phyloP scores from a whole-genome alignment of 2,797 vertebrate species.

The Galagoides demidoff region DNA sequence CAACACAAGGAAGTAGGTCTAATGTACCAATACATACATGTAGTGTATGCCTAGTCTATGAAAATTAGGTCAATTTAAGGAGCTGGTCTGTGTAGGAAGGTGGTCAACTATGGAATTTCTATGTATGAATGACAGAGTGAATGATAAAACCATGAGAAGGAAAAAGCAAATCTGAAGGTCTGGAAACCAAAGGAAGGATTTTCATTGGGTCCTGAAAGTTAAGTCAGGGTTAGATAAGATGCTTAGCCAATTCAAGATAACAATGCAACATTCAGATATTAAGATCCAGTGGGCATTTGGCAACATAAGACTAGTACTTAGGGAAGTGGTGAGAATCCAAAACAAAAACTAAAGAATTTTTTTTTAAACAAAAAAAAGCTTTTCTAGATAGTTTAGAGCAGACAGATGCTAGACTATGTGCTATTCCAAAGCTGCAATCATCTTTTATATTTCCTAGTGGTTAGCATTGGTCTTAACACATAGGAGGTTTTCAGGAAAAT shows the following conservation, averaged over 20 bases:
- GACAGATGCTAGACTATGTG: background rate
- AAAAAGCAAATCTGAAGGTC: conserved; percentile 4
- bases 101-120: too few species aligned
- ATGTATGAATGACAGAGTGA: conserved; percentile 12
- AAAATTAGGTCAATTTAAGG: too few species aligned
- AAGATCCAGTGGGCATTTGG: background rate
- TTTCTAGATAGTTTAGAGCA: background rate
- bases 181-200: conserved; percentile 22
- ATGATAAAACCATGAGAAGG: background rate
- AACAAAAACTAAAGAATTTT: background rate
- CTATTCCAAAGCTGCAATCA: conserved; percentile 1
- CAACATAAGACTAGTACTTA: background rate
- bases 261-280: background rate
- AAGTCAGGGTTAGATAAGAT: background rate
- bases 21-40: too few species aligned
- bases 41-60: too few species aligned
- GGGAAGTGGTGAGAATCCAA: background rate
- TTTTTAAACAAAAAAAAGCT: background rate
- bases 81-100: too few species aligned
- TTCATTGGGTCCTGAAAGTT: background rate
- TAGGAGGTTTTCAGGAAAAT: background rate
- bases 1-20: too few species aligned
- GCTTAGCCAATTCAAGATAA: background rate
- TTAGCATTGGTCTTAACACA: background rate
- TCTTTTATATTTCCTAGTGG: background rate